A percentile compares a stretch with the other conserved stretches of the same genome.
Conservation (phyloP, 2,113 vertebrate genomes). For the Semnornis frantzii region DNA sequence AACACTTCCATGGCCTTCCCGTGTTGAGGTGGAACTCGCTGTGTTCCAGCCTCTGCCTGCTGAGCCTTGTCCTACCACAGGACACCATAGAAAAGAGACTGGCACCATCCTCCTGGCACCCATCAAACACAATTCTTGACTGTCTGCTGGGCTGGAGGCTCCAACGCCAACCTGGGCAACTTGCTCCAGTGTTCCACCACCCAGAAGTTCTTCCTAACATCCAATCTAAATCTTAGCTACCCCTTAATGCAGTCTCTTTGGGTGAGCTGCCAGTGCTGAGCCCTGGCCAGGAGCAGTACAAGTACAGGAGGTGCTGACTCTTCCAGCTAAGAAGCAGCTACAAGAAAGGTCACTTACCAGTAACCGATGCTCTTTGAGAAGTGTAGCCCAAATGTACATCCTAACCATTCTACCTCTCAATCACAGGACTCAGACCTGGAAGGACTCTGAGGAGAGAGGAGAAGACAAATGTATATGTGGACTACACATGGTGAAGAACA, state of each 20-base stretch:
- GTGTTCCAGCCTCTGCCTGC: too few species aligned
- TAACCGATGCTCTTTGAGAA: constrained; percentile 59
- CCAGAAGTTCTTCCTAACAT: too few species aligned
- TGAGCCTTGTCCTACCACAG: too few species aligned
- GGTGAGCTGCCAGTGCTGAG: neutral
- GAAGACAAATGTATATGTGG: constrained; percentile 56
- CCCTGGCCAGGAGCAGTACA: neutral
- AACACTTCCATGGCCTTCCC: too few species aligned
- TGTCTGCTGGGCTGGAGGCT: too few species aligned
- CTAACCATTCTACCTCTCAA: constrained; percentile 62
- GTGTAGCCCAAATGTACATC: constrained; percentile 61
- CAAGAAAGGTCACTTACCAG: constrained; percentile 64
- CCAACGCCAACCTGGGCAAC: too few species aligned
- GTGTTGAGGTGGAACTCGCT: too few species aligned
- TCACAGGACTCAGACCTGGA: constrained; percentile 64
- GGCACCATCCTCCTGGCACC: too few species aligned
- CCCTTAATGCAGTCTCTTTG: neutral
- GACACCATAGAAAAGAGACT: too few species aligned
- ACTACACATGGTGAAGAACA: constrained; percentile 51
- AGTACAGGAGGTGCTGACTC: neutral
- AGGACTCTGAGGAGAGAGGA: constrained; percentile 69
- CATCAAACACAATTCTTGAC: too few species aligned
- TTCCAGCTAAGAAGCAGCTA: constrained; percentile 26
- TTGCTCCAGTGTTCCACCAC: too few species aligned
- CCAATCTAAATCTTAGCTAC: too few species aligned